Evolutionary conservation across 1,140 invertebrate genomes (phyloP).

Genomic region (Alviniconcha marisindica): DNA sequence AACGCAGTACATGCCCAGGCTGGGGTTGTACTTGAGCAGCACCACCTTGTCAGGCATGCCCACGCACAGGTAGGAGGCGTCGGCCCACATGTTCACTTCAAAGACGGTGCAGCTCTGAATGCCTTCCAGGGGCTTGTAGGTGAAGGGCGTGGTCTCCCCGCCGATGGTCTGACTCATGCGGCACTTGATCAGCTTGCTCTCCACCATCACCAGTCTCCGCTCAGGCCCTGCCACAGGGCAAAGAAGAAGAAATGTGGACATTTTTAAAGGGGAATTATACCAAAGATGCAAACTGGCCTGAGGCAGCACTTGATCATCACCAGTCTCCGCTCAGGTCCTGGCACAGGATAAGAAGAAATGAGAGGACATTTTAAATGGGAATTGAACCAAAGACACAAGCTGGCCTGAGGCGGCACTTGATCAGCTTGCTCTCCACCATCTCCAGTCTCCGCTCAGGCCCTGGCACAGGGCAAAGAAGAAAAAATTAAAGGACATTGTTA

Average conservation of each 20-base stretch:
- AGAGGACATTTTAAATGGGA: no score
- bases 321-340: no score
- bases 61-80: slow-evolving; percentile 78
- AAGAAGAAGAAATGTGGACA: no score
- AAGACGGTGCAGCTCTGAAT: slow-evolving; percentile 82
- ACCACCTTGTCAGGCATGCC: slow-evolving; percentile 82
- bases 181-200: slow-evolving; percentile 81
- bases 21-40: slow-evolving; percentile 73
- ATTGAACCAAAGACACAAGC: no score
- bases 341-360: slow-evolving; percentile 79
- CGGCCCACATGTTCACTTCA: slow-evolving; percentile 75
- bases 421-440: slow-evolving; percentile 81
- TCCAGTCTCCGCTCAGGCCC: slow-evolving; percentile 81
- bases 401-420: slow-evolving; percentile 79
- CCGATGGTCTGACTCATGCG: slow-evolving; percentile 77
- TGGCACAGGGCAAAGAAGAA: slow-evolving; percentile 75
- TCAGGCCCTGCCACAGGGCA: slow-evolving; percentile 79
- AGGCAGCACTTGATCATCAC: slow-evolving; percentile 73
- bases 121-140: slow-evolving; percentile 76
- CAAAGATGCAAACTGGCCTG: slow-evolving; percentile 75
- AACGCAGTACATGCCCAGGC: slow-evolving; percentile 67
- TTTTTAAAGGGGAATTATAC: no score
- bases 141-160: slow-evolving; percentile 78
- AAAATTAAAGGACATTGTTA: no score
- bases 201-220: slow-evolving; percentile 81